Evolutionary conservation across 2,113 vertebrate genomes (phyloP).

Genomic region (Chaetura pelagica): DNA sequence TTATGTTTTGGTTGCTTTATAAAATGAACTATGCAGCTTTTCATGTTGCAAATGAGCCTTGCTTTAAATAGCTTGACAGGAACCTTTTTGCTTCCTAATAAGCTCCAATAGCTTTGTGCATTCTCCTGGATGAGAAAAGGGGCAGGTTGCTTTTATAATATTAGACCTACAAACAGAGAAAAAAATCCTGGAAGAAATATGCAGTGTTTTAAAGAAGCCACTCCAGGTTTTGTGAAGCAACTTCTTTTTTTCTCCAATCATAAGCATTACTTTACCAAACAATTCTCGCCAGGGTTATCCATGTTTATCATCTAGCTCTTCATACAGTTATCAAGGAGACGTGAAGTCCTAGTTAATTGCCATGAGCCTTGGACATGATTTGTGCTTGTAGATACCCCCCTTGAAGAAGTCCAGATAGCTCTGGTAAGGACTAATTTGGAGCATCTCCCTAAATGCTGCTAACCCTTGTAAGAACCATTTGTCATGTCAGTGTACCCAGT

Average conservation of each 20-base stretch:
- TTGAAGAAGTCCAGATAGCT: not conserved
- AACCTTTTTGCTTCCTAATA: not conserved
- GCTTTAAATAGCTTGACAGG: not conserved
- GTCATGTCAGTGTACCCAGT: rapidly evolving
- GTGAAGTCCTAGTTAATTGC: not conserved
- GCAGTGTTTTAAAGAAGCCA: not conserved
- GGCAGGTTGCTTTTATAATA: not conserved
- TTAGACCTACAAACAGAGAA: not conserved
- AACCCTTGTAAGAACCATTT: not conserved
- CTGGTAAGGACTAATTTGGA: not conserved
- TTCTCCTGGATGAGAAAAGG: not conserved
- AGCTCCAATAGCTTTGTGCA: not conserved
- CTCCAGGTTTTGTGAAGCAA: not conserved
- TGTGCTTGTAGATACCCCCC: not conserved
- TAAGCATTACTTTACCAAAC: not conserved
- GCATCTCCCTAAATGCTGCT: rapidly evolving
- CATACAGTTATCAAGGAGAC: not conserved
- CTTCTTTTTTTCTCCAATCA: not conserved
- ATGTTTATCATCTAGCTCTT: not conserved
- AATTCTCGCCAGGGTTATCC: not conserved
- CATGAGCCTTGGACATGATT: not conserved
- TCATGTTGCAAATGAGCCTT: not conserved
- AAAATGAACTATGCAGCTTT: not conserved
- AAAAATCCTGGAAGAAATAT: not conserved
- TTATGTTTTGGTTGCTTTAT: not conserved